phyloP scores from a whole-genome alignment of 2,113 vertebrate species.

The Urocynchramus pylzowi region DNA sequence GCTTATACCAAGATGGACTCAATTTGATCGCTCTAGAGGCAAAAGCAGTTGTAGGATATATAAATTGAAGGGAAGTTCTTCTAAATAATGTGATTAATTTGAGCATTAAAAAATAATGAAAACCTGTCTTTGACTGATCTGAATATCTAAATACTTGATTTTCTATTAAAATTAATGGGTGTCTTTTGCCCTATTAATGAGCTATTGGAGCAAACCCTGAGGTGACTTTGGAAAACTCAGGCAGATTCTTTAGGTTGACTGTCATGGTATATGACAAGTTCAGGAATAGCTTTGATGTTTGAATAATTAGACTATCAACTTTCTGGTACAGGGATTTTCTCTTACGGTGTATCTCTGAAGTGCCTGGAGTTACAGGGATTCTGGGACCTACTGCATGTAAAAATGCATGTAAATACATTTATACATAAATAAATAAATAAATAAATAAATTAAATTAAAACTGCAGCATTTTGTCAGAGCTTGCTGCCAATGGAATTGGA shows the following conservation, averaged over 20 bases:
- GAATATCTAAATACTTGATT: conserved; percentile 35
- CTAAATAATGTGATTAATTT: conserved; percentile 37
- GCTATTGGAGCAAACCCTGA: conserved; percentile 43
- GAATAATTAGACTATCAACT: conserved; percentile 38
- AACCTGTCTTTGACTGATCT: neutral
- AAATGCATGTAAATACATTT: neutral
- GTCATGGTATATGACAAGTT: conserved; percentile 4
- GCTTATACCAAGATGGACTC: neutral
- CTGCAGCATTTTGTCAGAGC: neutral
- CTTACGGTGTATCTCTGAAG: neutral
- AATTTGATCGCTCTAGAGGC: neutral
- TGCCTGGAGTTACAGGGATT: neutral
- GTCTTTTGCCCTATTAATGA: conserved; percentile 46
- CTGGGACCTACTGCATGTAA: neutral
- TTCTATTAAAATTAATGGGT: conserved; percentile 52
- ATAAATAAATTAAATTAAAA: neutral
- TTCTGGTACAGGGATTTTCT: neutral
- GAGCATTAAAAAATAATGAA: conserved; percentile 29
- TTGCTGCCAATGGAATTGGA: neutral
- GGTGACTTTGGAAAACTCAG: conserved; percentile 31
- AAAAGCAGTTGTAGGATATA: neutral
- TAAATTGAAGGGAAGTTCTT: conserved; percentile 2
- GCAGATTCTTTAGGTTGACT: conserved; percentile 24
- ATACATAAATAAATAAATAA: neutral
- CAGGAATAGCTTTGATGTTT: conserved; percentile 47